Base-by-base conservation (phyloP, 2,888 invertebrate genomes). In the Diplolepis rosae region DNA sequence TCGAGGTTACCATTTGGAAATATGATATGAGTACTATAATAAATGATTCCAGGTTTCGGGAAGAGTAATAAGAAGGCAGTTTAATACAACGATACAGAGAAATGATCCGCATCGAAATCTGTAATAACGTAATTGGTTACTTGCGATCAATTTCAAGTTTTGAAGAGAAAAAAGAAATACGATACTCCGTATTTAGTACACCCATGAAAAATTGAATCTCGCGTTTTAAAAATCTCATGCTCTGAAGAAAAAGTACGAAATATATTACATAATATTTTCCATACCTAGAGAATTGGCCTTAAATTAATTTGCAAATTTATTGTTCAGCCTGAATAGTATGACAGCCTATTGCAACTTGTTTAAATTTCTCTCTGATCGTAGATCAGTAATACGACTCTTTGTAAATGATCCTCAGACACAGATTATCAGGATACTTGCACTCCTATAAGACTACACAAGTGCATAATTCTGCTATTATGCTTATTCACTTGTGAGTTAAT, bases 371-470 rank as follows among this genome's bases (percentile, higher is more conserved):
- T 73, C 76, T 74, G 68, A 69, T 70, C 77, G 77, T 83, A 82
- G 81, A 83, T 82, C 81, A 82, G 83, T 81, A 82, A 83, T 79
- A 74, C 75, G 80, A 83, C 77, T 76, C 76, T 77, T 77, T 77
- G 81, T 78, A 80, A 82, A 82, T 81, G 81, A 83, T 83, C 80
- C 79, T 75, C 76, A 52, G 79, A 78, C 77, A 66, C 73, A 79
- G 78, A 77, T 76, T 74, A 72, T 69, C 68, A 69, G 70, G 72
- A 73, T 77, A 74, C 72, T 73, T 73, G 73, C 50, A 73, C 66
- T 68, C 69, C 56, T 50, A 65, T 65, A 61, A 69, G 67, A 72
- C 69, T 73, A 73, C 61, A 74, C 68, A 66, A 69, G 71, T 71
- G 69, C 73, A 72, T 69, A 61, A 24, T 39, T 61, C 35, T 61